Percentiles rank a stretch among this genome's conserved stretches.
Evolutionary conservation across 2,797 vertebrate species (phyloP).

Genomic region (Scomberomorus guttatus): DNA sequence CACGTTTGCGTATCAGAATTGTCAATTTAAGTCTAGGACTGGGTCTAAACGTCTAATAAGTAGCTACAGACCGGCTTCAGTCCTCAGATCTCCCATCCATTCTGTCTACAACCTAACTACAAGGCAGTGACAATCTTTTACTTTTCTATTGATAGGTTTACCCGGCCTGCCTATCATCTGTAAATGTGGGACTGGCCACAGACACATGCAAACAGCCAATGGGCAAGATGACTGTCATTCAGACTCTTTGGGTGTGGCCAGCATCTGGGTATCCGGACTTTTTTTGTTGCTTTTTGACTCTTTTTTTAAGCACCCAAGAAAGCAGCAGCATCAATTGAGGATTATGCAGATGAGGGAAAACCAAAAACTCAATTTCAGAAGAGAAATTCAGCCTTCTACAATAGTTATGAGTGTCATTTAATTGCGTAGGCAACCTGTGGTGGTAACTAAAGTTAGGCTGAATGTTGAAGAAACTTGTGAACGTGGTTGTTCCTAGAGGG

Average conservation of each 20-base stretch:
- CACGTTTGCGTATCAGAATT: not conserved
- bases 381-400: not conserved
- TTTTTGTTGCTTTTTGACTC: not conserved
- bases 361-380: not conserved
- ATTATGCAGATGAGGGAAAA: not conserved
- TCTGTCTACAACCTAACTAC: constrained; percentile 55
- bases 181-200: constrained; percentile 16
- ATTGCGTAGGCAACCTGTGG: not conserved
- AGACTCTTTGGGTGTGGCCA: constrained; percentile 50
- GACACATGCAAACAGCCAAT: constrained; percentile 28
- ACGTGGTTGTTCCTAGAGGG: too few species aligned
- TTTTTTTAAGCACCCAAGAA: not conserved
- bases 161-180: constrained; percentile 52
- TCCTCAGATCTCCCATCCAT: not conserved
- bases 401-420: not conserved
- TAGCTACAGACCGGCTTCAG: not conserved
- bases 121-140: constrained; percentile 5
- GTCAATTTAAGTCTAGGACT: not conserved
- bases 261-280: not conserved
- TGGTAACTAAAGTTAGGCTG: not conserved
- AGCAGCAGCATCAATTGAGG: not conserved
- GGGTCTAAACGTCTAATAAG: not conserved
- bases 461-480: not conserved
- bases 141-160: constrained; percentile 47
- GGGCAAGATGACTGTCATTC: constrained; percentile 53